Evolutionary conservation across 2,888 invertebrate species (phyloP).

Genomic region (Serrognathus titanus): DNA sequence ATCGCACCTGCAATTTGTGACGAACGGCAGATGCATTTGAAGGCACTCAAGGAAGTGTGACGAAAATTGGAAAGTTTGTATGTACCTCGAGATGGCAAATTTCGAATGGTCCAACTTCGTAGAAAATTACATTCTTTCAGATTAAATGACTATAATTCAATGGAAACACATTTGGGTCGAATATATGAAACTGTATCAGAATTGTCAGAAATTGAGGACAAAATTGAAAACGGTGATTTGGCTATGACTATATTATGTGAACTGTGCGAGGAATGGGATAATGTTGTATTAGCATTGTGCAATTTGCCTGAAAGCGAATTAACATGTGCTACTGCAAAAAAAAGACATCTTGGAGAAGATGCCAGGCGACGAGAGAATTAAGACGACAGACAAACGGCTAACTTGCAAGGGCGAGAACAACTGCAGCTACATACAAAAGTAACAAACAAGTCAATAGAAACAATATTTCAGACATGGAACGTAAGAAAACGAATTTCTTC

Average conservation of each 20-base stretch:
- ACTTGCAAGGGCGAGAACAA: too few species aligned
- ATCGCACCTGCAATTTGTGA: constrained; percentile 8
- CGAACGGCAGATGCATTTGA: constrained; percentile 13
- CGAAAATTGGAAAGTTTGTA: constrained; percentile 10
- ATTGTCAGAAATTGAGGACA: constrained; percentile 1
- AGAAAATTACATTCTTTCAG: constrained; percentile 7
- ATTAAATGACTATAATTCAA: constrained; percentile 4
- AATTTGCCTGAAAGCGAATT: too few species aligned
- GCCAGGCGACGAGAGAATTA: too few species aligned
- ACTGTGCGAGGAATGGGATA: constrained; percentile 13
- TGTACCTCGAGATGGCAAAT: constrained; percentile 12
- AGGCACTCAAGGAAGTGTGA: constrained; percentile 7
- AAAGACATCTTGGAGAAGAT: too few species aligned
- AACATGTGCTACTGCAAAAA: too few species aligned
- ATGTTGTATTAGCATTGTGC: constrained; percentile 6
- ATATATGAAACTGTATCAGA: constrained; percentile 13
- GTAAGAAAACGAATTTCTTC: too few species aligned
- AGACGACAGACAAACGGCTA: too few species aligned
- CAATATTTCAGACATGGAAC: too few species aligned
- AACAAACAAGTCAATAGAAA: too few species aligned
- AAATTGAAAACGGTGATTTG: constrained; percentile 11
- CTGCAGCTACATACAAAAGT: too few species aligned
- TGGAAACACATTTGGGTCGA: constrained; percentile 11
- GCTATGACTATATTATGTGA: constrained; percentile 13
- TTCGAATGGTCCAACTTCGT: constrained; percentile 8